A percentile compares a stretch with the other conserved stretches of the same genome.
These are phyloP conservation scores for Drosophila monieri DNA, from an alignment of 2,888 invertebrate species.

Conservation along the genomic window DNA sequence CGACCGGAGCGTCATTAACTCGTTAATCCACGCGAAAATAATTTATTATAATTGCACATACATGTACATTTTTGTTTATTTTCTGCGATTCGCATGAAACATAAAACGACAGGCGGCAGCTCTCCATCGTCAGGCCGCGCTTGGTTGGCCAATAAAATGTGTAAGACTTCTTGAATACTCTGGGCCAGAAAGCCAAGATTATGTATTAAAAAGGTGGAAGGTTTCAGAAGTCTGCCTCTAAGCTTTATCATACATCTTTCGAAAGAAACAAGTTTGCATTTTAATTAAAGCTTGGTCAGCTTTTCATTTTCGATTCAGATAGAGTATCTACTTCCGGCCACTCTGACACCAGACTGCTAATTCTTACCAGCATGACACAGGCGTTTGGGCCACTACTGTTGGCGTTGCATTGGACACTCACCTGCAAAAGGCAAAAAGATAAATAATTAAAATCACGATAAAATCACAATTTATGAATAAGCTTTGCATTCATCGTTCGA, in stretches of 20 bases:
- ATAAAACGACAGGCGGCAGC: constrained; percentile 40
- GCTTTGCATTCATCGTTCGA: constrained; percentile 4
- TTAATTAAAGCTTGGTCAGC: constrained; percentile 10
- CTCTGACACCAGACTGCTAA: constrained; percentile 26
- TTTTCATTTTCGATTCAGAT: neutral
- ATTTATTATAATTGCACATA: constrained; percentile 77
- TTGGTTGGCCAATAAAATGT: constrained; percentile 60
- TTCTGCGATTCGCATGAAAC: constrained; percentile 66
- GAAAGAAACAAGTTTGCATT: constrained; percentile 23
- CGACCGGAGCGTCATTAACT: constrained; percentile 75
- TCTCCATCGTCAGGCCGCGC: constrained; percentile 50
- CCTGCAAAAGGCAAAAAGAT: constrained; percentile 56
- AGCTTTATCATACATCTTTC: constrained; percentile 23
- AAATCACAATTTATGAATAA: constrained; percentile 29
- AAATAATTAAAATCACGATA: constrained; percentile 17
- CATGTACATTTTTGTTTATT: constrained; percentile 43
- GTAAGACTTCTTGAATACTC: constrained; percentile 3
- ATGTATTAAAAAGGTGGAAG: neutral
- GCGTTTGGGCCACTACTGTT: neutral
- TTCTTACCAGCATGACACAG: constrained; percentile 49
- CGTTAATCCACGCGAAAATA: constrained; percentile 78
- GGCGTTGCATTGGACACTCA: constrained; percentile 46
- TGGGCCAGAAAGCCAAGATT: neutral
- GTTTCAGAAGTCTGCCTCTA: too few relatives aligned
- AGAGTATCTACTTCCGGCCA: constrained; percentile 8